Conservation (phyloP, 2,113 vertebrate genomes). For the Dicrurus megarhynchus region DNA sequence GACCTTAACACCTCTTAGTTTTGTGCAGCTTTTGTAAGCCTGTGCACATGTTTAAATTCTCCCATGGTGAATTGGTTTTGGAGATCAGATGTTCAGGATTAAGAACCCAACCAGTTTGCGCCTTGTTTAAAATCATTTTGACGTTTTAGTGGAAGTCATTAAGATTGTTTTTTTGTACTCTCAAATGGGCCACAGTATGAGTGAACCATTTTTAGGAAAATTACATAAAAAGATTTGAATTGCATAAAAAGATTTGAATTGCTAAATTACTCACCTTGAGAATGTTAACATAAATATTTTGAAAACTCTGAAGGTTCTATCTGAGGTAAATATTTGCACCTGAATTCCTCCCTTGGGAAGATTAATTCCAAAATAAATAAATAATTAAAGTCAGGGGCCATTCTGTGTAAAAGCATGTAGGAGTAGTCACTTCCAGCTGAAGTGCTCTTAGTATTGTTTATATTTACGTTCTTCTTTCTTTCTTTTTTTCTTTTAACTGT, state of each 20-base stretch:
- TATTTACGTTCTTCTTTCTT: background rate
- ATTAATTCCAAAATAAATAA: background rate
- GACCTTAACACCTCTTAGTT: constrained; percentile 21
- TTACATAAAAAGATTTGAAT: background rate
- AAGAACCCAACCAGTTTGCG: background rate
- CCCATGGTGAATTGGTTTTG: background rate
- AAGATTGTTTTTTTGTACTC: background rate
- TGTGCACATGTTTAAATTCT: constrained; percentile 20
- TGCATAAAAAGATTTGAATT: background rate
- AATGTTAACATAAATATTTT: background rate
- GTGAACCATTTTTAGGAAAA: background rate
- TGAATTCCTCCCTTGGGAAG: background rate
- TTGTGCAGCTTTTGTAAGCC: constrained; percentile 15
- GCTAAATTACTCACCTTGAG: background rate
- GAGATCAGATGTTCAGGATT: constrained; percentile 6
- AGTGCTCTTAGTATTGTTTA: background rate
- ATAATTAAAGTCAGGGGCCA: background rate
- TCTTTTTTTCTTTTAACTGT: too few species aligned
- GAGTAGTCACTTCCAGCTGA: background rate
- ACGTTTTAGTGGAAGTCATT: background rate
- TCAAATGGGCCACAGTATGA: background rate
- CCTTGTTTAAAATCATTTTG: constrained; percentile 19
- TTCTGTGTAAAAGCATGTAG: background rate
- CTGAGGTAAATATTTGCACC: background rate
- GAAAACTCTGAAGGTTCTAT: background rate